Evolutionary conservation across 37 sponge, comb jelly and placozoan species (phyloP).

Genomic region (Chondrosia reniformis): DNA sequence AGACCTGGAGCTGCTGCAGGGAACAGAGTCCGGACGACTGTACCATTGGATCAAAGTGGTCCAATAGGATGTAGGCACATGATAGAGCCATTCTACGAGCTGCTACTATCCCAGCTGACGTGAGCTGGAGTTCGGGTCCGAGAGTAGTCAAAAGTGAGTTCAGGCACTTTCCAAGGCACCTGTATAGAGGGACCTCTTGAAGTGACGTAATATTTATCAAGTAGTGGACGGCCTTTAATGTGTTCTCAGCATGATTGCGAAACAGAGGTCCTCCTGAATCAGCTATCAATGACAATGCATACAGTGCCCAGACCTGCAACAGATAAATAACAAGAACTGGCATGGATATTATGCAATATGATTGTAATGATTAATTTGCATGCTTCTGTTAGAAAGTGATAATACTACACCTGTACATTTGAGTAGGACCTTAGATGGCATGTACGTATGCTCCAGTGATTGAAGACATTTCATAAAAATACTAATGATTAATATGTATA

Average conservation of each 20-base stretch:
- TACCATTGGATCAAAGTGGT: slow-evolving; percentile 86
- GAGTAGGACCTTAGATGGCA: no score
- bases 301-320: slow-evolving; percentile 90
- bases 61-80: slow-evolving; percentile 60
- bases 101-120: slow-evolving; percentile 37
- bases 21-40: slow-evolving; percentile 80
- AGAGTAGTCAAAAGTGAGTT: slow-evolving; percentile 90
- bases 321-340: no score
- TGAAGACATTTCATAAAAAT: no score
- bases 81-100: slow-evolving; percentile 49
- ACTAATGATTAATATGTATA: no score
- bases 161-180: slow-evolving; percentile 88
- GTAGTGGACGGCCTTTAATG: slow-evolving; percentile 69
- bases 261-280: slow-evolving; percentile 98
- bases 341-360: no score
- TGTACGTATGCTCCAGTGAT: no score
- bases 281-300: slow-evolving; percentile 85
- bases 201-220: slow-evolving; percentile 69
- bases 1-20: slow-evolving; percentile 92
- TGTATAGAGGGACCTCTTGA: slow-evolving; percentile 67
- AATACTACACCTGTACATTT: no score
- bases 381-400: no score
- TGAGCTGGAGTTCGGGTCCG: slow-evolving; percentile 93
- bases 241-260: slow-evolving; percentile 79
- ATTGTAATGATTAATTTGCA: no score